Evolutionary conservation across 2,113 vertebrate genomes (phyloP).

Genomic region (Toxostoma redivivum): DNA sequence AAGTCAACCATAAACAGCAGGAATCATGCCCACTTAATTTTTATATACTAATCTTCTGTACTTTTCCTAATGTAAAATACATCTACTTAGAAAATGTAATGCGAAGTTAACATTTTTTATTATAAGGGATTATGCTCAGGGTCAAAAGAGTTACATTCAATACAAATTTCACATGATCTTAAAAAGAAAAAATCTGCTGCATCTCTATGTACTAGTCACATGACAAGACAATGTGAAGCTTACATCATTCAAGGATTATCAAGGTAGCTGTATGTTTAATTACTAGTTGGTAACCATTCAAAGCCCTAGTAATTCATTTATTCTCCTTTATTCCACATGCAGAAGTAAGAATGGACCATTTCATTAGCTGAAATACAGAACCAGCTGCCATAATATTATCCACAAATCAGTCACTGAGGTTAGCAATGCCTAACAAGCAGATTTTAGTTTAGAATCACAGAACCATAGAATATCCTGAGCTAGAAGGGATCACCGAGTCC

Average conservation of each 20-base stretch:
- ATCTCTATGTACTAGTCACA: not conserved
- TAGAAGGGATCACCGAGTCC: not conserved
- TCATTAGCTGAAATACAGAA: not conserved
- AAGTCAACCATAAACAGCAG: conserved; percentile 28
- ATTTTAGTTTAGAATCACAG: not conserved
- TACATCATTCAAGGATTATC: not conserved
- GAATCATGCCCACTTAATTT: not conserved
- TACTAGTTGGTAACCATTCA: not conserved
- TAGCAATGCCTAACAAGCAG: not conserved
- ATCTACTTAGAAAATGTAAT: conserved; percentile 2
- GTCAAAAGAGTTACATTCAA: conserved; percentile 8
- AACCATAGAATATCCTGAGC: not conserved
- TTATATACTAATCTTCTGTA: not conserved
- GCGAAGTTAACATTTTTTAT: conserved; percentile 19
- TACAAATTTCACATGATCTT: not conserved
- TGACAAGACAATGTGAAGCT: not conserved
- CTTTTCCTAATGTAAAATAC: conserved; percentile 42
- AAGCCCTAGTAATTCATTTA: not conserved
- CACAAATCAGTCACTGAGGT: not conserved
- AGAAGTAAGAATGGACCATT: not conserved
- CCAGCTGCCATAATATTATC: not conserved
- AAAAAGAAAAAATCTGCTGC: not conserved
- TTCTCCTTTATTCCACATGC: not conserved
- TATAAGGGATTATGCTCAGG: conserved; percentile 6
- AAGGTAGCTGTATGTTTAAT: not conserved